A percentile compares a stretch with the other conserved stretches of the same genome.
Conservation (phyloP, 2,113 vertebrate genomes). For the Hystrix cristata region DNA sequence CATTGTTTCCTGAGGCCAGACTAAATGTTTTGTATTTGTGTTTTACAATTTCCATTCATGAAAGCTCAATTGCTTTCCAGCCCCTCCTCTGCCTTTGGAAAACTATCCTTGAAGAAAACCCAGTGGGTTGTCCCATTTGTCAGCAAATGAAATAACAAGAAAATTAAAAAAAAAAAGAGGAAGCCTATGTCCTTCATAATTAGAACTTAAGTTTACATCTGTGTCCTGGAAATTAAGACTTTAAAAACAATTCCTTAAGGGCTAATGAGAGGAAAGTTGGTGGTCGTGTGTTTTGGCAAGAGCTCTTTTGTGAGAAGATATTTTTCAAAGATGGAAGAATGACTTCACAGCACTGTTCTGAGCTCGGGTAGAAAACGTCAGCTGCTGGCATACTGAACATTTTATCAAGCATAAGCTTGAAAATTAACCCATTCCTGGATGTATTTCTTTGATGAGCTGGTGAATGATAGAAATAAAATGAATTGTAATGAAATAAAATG, state of each 20-base stretch:
- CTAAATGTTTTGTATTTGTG: neutral
- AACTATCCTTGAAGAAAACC: constrained; percentile 52
- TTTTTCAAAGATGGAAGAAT: constrained; percentile 52
- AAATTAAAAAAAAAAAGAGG: neutral
- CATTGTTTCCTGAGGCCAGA: neutral
- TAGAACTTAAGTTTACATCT: constrained; percentile 66
- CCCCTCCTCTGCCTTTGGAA: constrained; percentile 35
- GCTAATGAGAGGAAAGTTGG: constrained; percentile 62
- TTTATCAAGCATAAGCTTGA: constrained; percentile 18
- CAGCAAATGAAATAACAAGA: constrained; percentile 36
- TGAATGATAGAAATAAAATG: neutral
- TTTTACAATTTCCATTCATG: constrained; percentile 40
- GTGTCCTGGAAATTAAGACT: constrained; percentile 67
- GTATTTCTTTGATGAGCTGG: neutral
- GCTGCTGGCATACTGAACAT: neutral
- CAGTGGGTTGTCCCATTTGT: constrained; percentile 55
- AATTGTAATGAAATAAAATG: neutral
- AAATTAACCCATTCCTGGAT: constrained; percentile 44
- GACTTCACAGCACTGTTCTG: neutral
- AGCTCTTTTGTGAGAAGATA: constrained; percentile 55
- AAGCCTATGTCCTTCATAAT: constrained; percentile 54
- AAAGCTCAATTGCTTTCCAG: constrained; percentile 18
- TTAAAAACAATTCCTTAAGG: constrained; percentile 64
- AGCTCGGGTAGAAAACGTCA: neutral
- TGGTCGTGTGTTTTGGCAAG: constrained; percentile 53